Conservation (phyloP, 23 tunicate genomes). For the Botrylloides violaceus region DNA sequence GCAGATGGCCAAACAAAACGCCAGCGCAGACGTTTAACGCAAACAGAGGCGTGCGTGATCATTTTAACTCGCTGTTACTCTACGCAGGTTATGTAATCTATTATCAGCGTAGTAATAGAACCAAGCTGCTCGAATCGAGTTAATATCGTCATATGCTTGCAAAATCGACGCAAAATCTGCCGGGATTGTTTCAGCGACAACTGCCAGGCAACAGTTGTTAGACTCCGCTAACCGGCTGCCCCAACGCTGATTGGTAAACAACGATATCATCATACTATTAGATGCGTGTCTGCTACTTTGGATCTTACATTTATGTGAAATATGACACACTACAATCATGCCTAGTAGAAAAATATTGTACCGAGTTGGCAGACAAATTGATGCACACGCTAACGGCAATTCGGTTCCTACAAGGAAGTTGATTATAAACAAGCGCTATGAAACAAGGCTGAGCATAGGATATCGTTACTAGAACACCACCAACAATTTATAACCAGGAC, state of each 20-base stretch:
- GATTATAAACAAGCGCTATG: no score
- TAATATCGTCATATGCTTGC: background rate
- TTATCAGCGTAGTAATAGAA: background rate
- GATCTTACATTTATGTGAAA: no score
- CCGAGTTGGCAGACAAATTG: no score
- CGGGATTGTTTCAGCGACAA: background rate
- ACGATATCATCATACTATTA: background rate
- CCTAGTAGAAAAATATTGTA: no score
- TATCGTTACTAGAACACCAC: no score
- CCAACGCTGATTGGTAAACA: background rate
- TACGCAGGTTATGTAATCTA: background rate
- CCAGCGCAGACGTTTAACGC: constrained; percentile 5
- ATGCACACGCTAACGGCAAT: no score
- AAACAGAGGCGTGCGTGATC: background rate
- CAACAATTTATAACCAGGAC: no score
- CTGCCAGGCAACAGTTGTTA: constrained; percentile 19
- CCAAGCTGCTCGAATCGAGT: background rate
- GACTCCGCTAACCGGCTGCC: constrained; percentile 19
- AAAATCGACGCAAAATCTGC: background rate
- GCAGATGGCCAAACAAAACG: background rate
- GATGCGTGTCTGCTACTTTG: no score
- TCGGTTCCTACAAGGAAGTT: no score
- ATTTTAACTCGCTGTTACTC: background rate
- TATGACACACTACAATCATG: no score
- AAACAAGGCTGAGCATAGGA: no score